phyloP scores from a whole-genome alignment of 1,140 invertebrate genomes.

The Drosophila guanche region DNA sequence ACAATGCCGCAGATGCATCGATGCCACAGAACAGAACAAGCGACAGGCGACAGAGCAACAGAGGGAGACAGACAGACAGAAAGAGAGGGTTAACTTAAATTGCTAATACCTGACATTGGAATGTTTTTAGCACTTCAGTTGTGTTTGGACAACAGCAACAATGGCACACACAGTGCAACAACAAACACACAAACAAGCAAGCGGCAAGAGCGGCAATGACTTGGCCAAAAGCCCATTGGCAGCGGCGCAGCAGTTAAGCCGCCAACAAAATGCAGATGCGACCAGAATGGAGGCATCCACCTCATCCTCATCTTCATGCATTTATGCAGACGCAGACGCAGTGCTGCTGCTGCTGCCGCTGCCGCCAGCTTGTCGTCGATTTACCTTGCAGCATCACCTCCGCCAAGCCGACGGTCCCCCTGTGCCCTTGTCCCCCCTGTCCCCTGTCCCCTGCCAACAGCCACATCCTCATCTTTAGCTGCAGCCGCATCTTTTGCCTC shows the following conservation, averaged over 20 bases:
- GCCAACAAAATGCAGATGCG: conserved; percentile 72
- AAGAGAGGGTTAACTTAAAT: conserved; percentile 64
- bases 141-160: conserved; percentile 79
- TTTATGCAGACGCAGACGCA: conserved; percentile 59
- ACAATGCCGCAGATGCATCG: conserved; percentile 1
- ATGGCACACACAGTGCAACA: conserved; percentile 62
- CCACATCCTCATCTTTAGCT: no score
- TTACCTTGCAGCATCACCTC: conserved; percentile 18
- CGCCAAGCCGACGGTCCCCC: neutral
- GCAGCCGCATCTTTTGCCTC: neutral
- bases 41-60: no score
- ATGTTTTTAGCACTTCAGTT: conserved; percentile 80
- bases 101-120: conserved; percentile 81
- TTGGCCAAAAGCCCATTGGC: conserved; percentile 76
- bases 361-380: conserved; percentile 74
- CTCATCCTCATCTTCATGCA: conserved; percentile 64
- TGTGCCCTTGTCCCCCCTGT: neutral
- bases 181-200: conserved; percentile 28
- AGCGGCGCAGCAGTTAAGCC: conserved; percentile 38
- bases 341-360: conserved; percentile 35
- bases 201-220: conserved; percentile 64
- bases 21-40: no score
- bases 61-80: neutral
- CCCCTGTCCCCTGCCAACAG: neutral
- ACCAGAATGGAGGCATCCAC: conserved; percentile 39